Conservation (phyloP, 2,797 vertebrate species). For the Propithecus perrieri region DNA sequence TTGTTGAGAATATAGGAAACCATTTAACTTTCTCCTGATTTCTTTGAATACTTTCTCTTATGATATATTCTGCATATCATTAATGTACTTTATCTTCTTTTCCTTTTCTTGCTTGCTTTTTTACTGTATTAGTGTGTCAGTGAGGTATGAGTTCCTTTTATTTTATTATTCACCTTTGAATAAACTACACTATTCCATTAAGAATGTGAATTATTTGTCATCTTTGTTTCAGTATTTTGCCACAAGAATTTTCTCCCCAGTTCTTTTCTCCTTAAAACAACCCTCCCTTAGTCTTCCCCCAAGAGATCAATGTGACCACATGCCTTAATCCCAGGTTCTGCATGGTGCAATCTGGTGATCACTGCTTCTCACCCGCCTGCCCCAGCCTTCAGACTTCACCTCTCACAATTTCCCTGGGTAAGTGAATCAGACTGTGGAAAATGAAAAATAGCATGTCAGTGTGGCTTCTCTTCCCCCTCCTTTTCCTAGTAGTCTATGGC, state of each 20-base stretch:
- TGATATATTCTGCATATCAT: not conserved
- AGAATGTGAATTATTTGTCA: not conserved
- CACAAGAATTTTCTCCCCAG: not conserved
- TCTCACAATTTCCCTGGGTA: not conserved
- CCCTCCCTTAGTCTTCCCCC: not conserved
- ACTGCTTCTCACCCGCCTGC: not conserved
- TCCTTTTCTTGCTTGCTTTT: not conserved
- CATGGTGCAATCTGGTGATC: too few species aligned
- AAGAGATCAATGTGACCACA: not conserved
- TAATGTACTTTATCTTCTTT: not conserved
- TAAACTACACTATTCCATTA: not conserved
- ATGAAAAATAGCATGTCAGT: not conserved
- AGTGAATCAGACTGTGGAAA: not conserved
- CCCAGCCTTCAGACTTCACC: not conserved
- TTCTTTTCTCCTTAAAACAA: not conserved
- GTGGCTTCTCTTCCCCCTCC: not conserved
- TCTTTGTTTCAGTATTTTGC: not conserved
- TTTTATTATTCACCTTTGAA: not conserved
- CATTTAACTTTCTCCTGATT: not conserved
- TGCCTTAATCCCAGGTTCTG: not conserved
- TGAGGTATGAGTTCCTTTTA: not conserved
- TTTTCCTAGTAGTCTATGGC: not conserved
- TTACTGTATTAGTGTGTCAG: not conserved
- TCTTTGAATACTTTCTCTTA: not conserved
- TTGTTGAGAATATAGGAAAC: not conserved